phyloP scores from a whole-genome alignment of 2,888 invertebrate genomes.

The Rapana venosa region DNA sequence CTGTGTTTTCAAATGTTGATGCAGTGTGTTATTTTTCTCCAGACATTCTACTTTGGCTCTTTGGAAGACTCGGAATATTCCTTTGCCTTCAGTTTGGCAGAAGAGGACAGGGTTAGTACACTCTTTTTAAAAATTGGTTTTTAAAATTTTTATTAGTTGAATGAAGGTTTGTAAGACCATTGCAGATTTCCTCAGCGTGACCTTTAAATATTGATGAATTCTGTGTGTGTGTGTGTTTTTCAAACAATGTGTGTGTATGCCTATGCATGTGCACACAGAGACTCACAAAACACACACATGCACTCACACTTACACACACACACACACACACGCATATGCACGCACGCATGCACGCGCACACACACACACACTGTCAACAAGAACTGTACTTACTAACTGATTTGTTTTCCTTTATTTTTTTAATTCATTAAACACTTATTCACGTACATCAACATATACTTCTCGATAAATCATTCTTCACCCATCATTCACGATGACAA shows the following conservation, averaged over 20 bases:
- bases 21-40: conserved; percentile 45
- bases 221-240: background rate
- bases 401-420: too few relatives aligned
- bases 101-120: conserved; percentile 74
- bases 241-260: too few relatives aligned
- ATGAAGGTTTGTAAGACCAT: background rate
- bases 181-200: too few relatives aligned
- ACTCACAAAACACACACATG: background rate
- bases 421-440: too few relatives aligned
- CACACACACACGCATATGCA: background rate
- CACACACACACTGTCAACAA: too few relatives aligned
- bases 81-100: conserved; percentile 77
- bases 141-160: background rate
- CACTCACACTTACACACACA: background rate
- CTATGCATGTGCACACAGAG: background rate
- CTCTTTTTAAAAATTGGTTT: background rate
- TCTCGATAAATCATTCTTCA: too few relatives aligned
- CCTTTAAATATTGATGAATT: too few relatives aligned
- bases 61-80: conserved; percentile 77
- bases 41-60: conserved; percentile 78
- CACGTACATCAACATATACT: too few relatives aligned
- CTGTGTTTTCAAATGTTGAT: too few relatives aligned
- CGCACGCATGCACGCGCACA: background rate
- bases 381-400: too few relatives aligned
- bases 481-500: too few relatives aligned